phyloP scores from a whole-genome alignment of 2,113 vertebrate species.

The Heloderma charlesbogerti region DNA sequence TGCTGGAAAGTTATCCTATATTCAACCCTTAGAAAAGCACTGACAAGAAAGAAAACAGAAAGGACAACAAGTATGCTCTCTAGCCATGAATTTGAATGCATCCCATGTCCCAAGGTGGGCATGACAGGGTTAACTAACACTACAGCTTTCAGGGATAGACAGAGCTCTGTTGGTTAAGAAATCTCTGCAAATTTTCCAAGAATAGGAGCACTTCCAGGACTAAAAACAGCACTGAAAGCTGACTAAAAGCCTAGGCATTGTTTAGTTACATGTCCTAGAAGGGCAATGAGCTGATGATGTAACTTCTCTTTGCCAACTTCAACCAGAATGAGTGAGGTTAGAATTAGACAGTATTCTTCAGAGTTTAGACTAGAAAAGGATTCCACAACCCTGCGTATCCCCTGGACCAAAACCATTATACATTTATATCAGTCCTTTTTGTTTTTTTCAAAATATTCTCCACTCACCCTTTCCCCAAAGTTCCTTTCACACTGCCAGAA shows the following conservation, averaged over 20 bases:
- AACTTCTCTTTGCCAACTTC: not conserved
- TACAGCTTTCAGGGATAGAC: not conserved
- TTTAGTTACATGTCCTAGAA: not conserved
- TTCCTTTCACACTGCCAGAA: not conserved
- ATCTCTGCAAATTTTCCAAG: not conserved
- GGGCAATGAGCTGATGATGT: not conserved
- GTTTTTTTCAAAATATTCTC: not conserved
- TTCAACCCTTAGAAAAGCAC: not conserved
- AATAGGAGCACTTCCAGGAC: not conserved
- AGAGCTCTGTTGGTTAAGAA: not conserved
- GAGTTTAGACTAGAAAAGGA: not conserved
- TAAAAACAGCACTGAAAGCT: slow-evolving; percentile 17
- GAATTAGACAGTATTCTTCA: not conserved
- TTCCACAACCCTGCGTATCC: too few relatives aligned
- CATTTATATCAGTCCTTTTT: not conserved
- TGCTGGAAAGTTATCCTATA: not conserved
- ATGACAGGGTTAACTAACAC: not conserved
- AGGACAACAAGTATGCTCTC: not conserved
- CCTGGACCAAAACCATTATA: not conserved
- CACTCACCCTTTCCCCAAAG: not conserved
- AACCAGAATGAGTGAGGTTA: not conserved
- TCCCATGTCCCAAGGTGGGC: not conserved
- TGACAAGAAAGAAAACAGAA: not conserved
- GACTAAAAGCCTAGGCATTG: slow-evolving; percentile 4
- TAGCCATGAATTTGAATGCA: not conserved